Percentiles rank a stretch among this genome's conserved stretches.
phyloP scores from a whole-genome alignment of 2,888 invertebrate species.

The Cerceris ruficornis region DNA sequence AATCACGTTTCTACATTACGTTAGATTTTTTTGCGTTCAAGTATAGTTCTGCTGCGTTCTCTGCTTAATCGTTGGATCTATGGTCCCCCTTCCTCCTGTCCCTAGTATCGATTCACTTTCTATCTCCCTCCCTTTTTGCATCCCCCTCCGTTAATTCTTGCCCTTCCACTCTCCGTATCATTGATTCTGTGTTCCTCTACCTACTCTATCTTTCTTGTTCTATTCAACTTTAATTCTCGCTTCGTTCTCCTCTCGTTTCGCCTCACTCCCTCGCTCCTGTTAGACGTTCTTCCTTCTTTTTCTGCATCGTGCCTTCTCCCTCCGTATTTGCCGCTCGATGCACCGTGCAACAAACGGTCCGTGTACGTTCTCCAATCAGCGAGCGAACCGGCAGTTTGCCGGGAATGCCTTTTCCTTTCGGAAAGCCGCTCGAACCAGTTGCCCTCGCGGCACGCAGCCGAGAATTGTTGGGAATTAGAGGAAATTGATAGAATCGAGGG shows the following conservation, averaged over 20 bases:
- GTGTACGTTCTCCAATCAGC: slow-evolving; percentile 58
- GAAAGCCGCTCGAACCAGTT: slow-evolving; percentile 63
- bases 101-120: no score
- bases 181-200: no score
- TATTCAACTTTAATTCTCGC: not conserved
- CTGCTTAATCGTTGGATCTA: no score
- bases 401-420: slow-evolving; percentile 71
- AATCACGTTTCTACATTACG: no score
- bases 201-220: no score
- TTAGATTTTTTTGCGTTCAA: no score
- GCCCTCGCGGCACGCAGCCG: slow-evolving; percentile 31
- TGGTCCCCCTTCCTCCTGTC: no score
- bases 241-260: slow-evolving; percentile 25
- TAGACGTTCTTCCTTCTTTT: not conserved
- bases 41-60: no score
- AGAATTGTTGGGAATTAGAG: slow-evolving; percentile 27
- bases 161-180: no score
- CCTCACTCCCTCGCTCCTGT: slow-evolving; percentile 26
- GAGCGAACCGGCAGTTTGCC: slow-evolving; percentile 57
- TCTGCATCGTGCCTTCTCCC: slow-evolving; percentile 19
- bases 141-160: not conserved
- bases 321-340: slow-evolving; percentile 25
- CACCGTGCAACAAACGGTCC: slow-evolving; percentile 26
- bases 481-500: slow-evolving; percentile 43
- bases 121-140: no score